A percentile compares a stretch with the other conserved stretches of the same genome.
phyloP scores from a whole-genome alignment of 2,888 invertebrate species.

The Dolichomitus sp. region DNA sequence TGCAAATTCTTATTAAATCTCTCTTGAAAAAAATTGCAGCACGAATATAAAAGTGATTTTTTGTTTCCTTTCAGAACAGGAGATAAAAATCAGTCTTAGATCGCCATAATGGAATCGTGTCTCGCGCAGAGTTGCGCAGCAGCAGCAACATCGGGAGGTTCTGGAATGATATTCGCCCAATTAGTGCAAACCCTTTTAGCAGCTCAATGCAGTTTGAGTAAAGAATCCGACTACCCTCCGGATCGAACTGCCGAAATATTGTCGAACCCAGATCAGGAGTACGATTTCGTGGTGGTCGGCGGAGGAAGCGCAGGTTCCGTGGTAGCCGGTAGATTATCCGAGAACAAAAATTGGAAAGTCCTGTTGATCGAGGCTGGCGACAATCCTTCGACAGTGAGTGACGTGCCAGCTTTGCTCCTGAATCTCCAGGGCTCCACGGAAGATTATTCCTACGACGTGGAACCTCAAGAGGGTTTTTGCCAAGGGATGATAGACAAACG shows the following conservation, averaged over 20 bases:
- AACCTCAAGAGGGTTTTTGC: slow-evolving; percentile 85
- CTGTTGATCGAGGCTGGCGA: slow-evolving; percentile 87
- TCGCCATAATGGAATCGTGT: slow-evolving; percentile 77
- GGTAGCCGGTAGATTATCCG: slow-evolving; percentile 86
- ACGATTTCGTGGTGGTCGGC: slow-evolving; percentile 84
- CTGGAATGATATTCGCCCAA: slow-evolving; percentile 87
- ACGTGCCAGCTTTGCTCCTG: slow-evolving; percentile 85
- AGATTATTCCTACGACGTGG: slow-evolving; percentile 87
- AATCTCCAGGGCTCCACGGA: slow-evolving; percentile 79
- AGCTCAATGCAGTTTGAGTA: slow-evolving; percentile 89
- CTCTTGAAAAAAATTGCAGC: not conserved
- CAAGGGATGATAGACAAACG: slow-evolving; percentile 79
- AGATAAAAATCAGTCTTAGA: not conserved
- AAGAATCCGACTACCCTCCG: slow-evolving; percentile 88
- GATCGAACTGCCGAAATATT: slow-evolving; percentile 86
- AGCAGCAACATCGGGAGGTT: slow-evolving; percentile 75
- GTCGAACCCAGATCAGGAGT: slow-evolving; percentile 67
- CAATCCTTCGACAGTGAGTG: slow-evolving; percentile 85
- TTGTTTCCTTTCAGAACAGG: slow-evolving; percentile 9
- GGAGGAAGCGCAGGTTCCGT: slow-evolving; percentile 88
- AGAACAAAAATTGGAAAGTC: slow-evolving; percentile 86
- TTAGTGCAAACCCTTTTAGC: slow-evolving; percentile 88
- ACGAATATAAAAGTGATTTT: not conserved
- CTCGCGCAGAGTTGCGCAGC: slow-evolving; percentile 70
- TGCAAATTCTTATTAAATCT: not conserved